phyloP scores from a whole-genome alignment of 2,797 vertebrate genomes.

The Paramormyrops hopkinsi region DNA sequence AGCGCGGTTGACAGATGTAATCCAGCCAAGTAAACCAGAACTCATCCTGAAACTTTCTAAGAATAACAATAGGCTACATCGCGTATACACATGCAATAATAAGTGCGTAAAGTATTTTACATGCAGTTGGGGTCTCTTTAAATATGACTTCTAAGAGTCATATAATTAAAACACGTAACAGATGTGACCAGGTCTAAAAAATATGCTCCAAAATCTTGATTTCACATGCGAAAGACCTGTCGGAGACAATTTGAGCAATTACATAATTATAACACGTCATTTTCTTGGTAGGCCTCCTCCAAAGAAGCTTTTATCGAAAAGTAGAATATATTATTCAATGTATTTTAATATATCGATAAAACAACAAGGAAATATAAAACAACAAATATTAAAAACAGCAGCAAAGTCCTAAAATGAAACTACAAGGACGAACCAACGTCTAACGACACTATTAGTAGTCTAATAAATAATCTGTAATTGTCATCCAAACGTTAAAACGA shows the following conservation, averaged over 20 bases:
- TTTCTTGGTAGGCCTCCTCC: not conserved
- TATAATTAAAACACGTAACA: not conserved
- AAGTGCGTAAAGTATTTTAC: not conserved
- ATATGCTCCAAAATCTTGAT: not conserved
- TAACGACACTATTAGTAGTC: not conserved
- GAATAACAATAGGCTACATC: not conserved
- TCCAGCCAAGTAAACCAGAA: conserved; percentile 6
- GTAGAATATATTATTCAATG: not conserved
- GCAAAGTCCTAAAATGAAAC: not conserved
- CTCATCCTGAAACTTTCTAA: not conserved
- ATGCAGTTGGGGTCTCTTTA: not conserved
- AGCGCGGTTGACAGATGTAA: not conserved
- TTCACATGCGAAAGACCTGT: not conserved
- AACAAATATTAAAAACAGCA: not conserved
- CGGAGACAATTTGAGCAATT: not conserved
- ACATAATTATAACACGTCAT: not conserved
- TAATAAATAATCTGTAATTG: not conserved
- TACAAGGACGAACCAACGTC: not conserved
- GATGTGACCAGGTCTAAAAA: not conserved
- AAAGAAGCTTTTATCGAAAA: not conserved
- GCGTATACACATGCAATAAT: not conserved
- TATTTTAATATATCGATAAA: not conserved
- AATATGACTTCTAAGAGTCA: not conserved
- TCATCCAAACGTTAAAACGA: not conserved
- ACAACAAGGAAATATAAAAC: not conserved